phyloP scores from a whole-genome alignment of 2,888 invertebrate species.

The Acanthacorydalis orientalis region DNA sequence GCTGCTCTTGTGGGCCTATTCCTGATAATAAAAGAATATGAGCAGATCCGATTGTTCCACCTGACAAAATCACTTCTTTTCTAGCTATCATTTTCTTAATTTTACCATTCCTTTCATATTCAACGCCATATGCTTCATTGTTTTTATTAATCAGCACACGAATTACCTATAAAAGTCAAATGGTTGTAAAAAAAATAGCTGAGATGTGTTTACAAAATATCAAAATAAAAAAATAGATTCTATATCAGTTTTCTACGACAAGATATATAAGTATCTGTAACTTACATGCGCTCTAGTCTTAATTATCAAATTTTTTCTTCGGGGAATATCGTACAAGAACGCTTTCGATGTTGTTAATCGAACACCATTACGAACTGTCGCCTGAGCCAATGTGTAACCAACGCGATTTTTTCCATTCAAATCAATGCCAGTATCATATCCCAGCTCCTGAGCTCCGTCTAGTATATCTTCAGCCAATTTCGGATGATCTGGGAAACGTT shows the following conservation, averaged over 20 bases:
- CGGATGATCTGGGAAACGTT: slow-evolving; percentile 10
- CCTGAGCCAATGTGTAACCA: slow-evolving; percentile 12
- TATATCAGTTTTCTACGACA: too few relatives aligned
- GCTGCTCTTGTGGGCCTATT: not conserved
- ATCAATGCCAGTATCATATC: slow-evolving; percentile 11
- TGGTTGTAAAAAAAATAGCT: too few relatives aligned
- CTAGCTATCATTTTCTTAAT: not conserved
- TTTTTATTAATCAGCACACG: not conserved
- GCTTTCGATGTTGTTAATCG: slow-evolving; percentile 1
- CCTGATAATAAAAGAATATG: not conserved
- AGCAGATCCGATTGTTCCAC: slow-evolving; percentile 2
- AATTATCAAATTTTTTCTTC: not conserved
- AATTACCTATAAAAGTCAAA: not conserved
- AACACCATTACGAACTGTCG: slow-evolving; percentile 6
- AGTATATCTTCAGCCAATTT: slow-evolving; percentile 10
- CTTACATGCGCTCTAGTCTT: not conserved
- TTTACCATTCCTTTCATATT: not conserved
- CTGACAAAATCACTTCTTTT: slow-evolving; percentile 4
- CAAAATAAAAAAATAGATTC: too few relatives aligned
- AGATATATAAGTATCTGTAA: too few relatives aligned
- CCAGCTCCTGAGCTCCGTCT: slow-evolving; percentile 10
- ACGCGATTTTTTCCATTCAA: slow-evolving; percentile 10
- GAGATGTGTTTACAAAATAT: too few relatives aligned
- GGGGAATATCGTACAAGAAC: not conserved
- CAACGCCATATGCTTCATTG: slow-evolving; percentile 1